Conservation (phyloP, 2,888 invertebrate genomes). For the Pyrrhopygopsis socrates region DNA sequence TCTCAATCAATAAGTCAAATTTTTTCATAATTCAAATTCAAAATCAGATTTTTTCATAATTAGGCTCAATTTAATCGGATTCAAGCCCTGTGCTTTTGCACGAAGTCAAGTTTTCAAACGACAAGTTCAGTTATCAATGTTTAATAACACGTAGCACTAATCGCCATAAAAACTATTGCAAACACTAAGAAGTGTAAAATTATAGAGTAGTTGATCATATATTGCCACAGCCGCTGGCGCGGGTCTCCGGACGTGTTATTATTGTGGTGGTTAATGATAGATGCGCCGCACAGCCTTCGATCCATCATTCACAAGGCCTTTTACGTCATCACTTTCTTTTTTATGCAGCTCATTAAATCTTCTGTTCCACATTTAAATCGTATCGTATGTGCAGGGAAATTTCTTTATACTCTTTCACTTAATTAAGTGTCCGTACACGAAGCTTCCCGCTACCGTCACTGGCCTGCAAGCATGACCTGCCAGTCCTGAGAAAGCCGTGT, state of each 20-base stretch:
- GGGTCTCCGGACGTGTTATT: not conserved
- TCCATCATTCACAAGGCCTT: not conserved
- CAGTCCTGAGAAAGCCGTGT: slow-evolving; percentile 92
- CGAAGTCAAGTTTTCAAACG: not conserved
- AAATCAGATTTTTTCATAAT: no score
- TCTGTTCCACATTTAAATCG: not conserved
- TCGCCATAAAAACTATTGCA: not conserved
- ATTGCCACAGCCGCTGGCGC: not conserved
- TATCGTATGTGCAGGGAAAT: not conserved
- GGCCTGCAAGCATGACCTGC: slow-evolving; percentile 1
- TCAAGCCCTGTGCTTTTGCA: no score
- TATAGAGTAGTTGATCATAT: slow-evolving; percentile 1
- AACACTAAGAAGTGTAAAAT: slow-evolving; percentile 23
- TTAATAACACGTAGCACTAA: not conserved
- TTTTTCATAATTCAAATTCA: no score
- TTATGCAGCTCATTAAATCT: not conserved
- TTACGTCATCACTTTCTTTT: slow-evolving; percentile 9
- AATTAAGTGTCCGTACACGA: not conserved
- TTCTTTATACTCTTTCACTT: no score
- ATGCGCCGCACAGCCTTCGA: not conserved
- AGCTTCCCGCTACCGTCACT: not conserved
- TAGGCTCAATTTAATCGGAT: no score
- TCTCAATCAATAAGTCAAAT: no score
- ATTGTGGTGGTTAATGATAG: slow-evolving; percentile 2
- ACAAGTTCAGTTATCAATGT: no score